These are phyloP conservation scores for Telmatherina bonti DNA, from an alignment of 2,797 vertebrate genomes.

Conservation along the genomic window DNA sequence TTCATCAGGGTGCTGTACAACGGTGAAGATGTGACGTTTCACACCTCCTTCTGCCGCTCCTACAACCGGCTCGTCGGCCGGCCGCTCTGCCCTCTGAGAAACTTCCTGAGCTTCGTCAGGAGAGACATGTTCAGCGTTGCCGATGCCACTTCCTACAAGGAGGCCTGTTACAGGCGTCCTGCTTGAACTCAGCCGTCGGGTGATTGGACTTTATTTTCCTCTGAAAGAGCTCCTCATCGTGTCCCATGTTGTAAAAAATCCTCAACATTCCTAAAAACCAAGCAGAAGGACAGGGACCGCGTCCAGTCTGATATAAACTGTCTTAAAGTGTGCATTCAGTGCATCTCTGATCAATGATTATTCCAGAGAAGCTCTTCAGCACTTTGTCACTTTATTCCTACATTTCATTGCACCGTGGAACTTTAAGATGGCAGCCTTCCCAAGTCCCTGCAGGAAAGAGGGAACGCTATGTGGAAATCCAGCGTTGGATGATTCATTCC, in stretches of 20 bases:
- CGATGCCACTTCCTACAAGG: constrained; percentile 89
- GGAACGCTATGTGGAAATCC: constrained; percentile 44
- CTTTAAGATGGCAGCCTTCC: constrained; percentile 39
- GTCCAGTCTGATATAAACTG: no score
- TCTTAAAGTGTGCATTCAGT: constrained; percentile 24
- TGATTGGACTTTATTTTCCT: constrained; percentile 9
- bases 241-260: constrained; percentile 25
- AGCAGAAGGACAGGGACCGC: constrained; percentile 1
- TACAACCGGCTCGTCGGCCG: constrained; percentile 80
- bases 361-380: constrained; percentile 49
- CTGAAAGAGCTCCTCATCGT: constrained; percentile 35
- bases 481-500: constrained; percentile 44
- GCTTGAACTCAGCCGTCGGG: constrained; percentile 47
- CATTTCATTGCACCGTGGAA: constrained; percentile 42
- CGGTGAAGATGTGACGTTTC: constrained; percentile 94
- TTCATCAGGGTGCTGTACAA: constrained; percentile 94
- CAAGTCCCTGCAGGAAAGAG: constrained; percentile 32
- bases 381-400: constrained; percentile 78
- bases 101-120: constrained; percentile 90
- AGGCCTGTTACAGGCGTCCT: constrained; percentile 85
- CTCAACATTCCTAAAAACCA: constrained; percentile 42
- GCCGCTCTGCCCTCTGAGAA: constrained; percentile 92
- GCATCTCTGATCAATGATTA: constrained; percentile 29
- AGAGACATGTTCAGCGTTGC: constrained; percentile 92
- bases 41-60: constrained; percentile 91